These are phyloP conservation scores for Listronotus bonariensis DNA, from an alignment of 1,140 invertebrate species.

Conservation along the genomic window DNA sequence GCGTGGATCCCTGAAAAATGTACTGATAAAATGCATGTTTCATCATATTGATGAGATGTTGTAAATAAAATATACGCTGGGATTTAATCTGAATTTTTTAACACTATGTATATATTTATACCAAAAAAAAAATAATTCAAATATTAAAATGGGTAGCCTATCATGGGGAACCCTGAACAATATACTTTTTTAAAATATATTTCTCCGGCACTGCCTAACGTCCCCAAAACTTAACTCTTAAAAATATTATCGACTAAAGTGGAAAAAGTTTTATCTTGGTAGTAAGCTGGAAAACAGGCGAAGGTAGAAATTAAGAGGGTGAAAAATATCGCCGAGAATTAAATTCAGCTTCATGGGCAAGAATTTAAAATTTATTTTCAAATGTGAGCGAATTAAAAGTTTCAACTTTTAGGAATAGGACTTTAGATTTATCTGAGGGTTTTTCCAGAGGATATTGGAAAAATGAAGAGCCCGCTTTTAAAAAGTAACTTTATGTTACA, in stretches of 20 bases:
- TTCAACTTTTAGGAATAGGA: slow-evolving; percentile 1
- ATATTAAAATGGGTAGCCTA: no score
- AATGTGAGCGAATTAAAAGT: slow-evolving; percentile 23
- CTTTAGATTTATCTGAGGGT: background rate
- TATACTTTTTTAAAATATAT: no score
- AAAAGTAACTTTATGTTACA: no score
- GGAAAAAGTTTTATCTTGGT: slow-evolving; percentile 24
- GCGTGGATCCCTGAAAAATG: no score
- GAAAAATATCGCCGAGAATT: slow-evolving; percentile 26
- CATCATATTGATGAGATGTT: no score
- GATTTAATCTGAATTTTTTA: no score
- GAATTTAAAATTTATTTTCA: slow-evolving; percentile 24
- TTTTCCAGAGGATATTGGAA: slow-evolving; percentile 4
- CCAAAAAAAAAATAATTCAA: no score
- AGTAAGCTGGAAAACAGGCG: slow-evolving; percentile 10
- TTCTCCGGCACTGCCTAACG: background rate
- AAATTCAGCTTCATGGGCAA: slow-evolving; percentile 16
- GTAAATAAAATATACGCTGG: no score
- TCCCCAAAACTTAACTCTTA: background rate
- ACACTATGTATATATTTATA: no score
- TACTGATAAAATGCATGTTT: no score
- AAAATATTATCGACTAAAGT: slow-evolving; percentile 17
- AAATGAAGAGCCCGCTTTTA: background rate
- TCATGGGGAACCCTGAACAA: no score
- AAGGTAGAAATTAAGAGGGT: slow-evolving; percentile 28